phyloP scores from a whole-genome alignment of 2,888 invertebrate genomes.

The Drosophila neoperkinsi region DNA sequence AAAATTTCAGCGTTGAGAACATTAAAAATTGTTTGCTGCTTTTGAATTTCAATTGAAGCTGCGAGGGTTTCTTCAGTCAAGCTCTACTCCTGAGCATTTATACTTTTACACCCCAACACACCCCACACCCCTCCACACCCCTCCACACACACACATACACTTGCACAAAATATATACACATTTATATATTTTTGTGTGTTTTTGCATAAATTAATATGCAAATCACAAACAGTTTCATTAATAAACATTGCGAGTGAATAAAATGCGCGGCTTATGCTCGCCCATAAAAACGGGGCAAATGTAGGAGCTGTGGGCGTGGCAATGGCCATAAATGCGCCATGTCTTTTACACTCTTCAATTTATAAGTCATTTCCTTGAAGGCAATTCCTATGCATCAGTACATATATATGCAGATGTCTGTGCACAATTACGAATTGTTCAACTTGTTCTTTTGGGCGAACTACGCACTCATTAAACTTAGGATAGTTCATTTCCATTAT shows the following conservation, averaged over 20 bases:
- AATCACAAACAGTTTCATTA: slow-evolving; percentile 83
- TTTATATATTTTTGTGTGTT: slow-evolving; percentile 59
- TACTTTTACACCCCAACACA: slow-evolving; percentile 10
- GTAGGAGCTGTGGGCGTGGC: slow-evolving; percentile 7
- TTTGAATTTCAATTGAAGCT: slow-evolving; percentile 78
- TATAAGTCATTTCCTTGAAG: slow-evolving; percentile 62
- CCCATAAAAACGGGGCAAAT: slow-evolving; percentile 63
- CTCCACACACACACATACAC: slow-evolving; percentile 15
- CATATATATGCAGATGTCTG: slow-evolving; percentile 44
- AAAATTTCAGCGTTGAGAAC: slow-evolving; percentile 69
- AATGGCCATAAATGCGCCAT: slow-evolving; percentile 52
- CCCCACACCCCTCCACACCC: too few relatives aligned
- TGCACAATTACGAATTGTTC: slow-evolving; percentile 47
- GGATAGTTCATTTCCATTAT: background rate
- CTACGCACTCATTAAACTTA: background rate
- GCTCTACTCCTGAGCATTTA: slow-evolving; percentile 13
- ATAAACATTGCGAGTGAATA: slow-evolving; percentile 79
- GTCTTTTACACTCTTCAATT: slow-evolving; percentile 33
- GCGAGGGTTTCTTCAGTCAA: slow-evolving; percentile 19
- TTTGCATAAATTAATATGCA: slow-evolving; percentile 83
- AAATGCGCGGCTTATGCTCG: slow-evolving; percentile 73
- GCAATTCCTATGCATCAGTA: slow-evolving; percentile 62
- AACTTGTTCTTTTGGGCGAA: background rate
- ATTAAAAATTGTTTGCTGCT: slow-evolving; percentile 74
- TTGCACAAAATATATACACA: slow-evolving; percentile 23